These are phyloP conservation scores for Protophormia terraenovae DNA, from an alignment of 2,888 invertebrate genomes.

Conservation along the genomic window DNA sequence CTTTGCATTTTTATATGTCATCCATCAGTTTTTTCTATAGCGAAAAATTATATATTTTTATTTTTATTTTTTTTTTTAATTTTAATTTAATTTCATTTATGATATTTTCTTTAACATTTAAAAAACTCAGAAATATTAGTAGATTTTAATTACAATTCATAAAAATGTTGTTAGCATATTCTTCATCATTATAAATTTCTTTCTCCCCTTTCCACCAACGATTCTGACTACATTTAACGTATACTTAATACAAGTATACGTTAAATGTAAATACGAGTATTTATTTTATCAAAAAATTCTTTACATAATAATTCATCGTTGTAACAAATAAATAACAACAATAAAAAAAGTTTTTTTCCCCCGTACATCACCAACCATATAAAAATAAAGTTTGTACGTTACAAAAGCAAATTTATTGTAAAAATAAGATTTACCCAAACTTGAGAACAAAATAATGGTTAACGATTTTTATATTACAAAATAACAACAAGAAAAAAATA, in stretches of 20 bases:
- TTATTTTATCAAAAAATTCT: conserved; percentile 11
- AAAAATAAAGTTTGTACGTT: not conserved
- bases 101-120: no score
- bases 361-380: conserved; percentile 9
- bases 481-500: conserved; percentile 25
- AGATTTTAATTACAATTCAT: no score
- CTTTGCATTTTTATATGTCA: no score
- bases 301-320: conserved; percentile 37
- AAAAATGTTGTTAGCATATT: no score
- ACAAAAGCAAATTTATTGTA: conserved; percentile 26
- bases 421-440: not conserved
- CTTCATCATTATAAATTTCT: no score
- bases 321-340: conserved; percentile 29
- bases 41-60: no score
- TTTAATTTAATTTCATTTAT: no score
- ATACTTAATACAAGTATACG: not conserved
- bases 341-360: conserved; percentile 2
- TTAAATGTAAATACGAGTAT: not conserved
- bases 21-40: no score
- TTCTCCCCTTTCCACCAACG: no score
- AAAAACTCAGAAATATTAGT: no score
- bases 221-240: not conserved
- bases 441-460: conserved; percentile 14
- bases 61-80: no score
- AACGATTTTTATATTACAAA: conserved; percentile 10